Base-by-base conservation (phyloP, 2,113 vertebrate genomes). In the Amazona guildingii region DNA sequence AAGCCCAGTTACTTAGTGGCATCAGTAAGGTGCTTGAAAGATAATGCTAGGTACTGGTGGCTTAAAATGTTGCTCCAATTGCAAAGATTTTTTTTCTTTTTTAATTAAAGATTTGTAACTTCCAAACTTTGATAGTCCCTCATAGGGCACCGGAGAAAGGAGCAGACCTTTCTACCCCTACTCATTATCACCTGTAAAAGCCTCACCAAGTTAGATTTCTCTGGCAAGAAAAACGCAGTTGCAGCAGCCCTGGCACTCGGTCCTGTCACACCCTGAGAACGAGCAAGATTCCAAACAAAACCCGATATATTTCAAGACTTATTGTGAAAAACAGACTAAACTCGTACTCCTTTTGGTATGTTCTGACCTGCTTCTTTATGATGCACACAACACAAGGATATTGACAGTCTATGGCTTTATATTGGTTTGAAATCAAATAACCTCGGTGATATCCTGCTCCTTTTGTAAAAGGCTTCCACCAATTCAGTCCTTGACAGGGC, bases 11-110 rank as follows among this genome's bases (percentile, higher is more conserved):
- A 70, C n/a, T 74, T 46, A 23, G 35, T 3, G 9, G 49, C 28
- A 70, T 46, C 21, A 46, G 46, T 67, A 24, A 59, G 10, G 18
- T 18, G 28, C 66, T 59, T 59, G 73, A 39, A 67, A 25, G 13
- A 9, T 24, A 74, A 52, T 0, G 0, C 11, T 25, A 76, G 29
- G 6, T 4, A 68, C 8, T 7, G 3, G 11, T 5, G 21, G 18
- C 72, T 70, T 1, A 80, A 76, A 73, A 62, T 3, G 3, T 12
- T 39, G 19, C 13, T 63, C 17, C 1, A 6, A 13, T 59, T 48
- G 12, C 21, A 10, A 39, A 57, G 7, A 8, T 51, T n/a, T 7
- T 14, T 27, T 72, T n/a, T 7, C 11, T 27, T 72, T 62, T 46
- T 48, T 9, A 57, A 7, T 9, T 23, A 33, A 74, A 73, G 9